A percentile compares a stretch with the other conserved stretches of the same genome.
Evolutionary conservation across 2,113 vertebrate genomes (phyloP).

Genomic region (Lipophrys pholis): DNA sequence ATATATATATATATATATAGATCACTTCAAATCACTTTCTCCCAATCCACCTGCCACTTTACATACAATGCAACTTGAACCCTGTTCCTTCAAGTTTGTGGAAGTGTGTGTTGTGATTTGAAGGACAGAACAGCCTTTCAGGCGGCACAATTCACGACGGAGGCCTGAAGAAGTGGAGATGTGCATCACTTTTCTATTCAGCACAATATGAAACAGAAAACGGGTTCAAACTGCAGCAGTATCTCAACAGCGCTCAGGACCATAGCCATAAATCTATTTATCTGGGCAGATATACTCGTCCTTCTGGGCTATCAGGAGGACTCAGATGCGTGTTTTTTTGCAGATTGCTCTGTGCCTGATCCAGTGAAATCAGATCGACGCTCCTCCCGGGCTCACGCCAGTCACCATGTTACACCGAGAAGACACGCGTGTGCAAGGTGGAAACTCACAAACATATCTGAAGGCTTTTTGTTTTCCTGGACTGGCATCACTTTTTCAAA

Average conservation of each 20-base stretch:
- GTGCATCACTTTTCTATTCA: slow-evolving; percentile 28
- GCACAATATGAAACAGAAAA: slow-evolving; percentile 50
- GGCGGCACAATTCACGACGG: slow-evolving; percentile 20
- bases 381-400: too few relatives aligned
- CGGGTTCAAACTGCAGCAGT: slow-evolving; percentile 58
- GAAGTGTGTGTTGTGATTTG: slow-evolving; percentile 19
- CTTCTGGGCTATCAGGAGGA: slow-evolving; percentile 57
- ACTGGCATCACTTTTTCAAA: too few relatives aligned
- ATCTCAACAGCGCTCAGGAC: slow-evolving; percentile 64
- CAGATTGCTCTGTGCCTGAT: slow-evolving; percentile 46
- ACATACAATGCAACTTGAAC: neutral
- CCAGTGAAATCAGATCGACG: too few relatives aligned
- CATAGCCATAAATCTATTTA: slow-evolving; percentile 68
- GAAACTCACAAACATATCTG: too few relatives aligned
- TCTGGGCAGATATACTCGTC: slow-evolving; percentile 61
- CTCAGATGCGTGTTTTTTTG: slow-evolving; percentile 49
- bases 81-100: neutral
- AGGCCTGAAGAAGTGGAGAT: slow-evolving; percentile 35
- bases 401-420: too few relatives aligned
- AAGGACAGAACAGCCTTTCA: slow-evolving; percentile 26
- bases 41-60: neutral
- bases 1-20: too few relatives aligned
- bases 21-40: slow-evolving; percentile 27
- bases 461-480: too few relatives aligned
- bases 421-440: too few relatives aligned